Evolutionary conservation across 2,888 invertebrate species (phyloP).

Genomic region (Tridacna crocea): DNA sequence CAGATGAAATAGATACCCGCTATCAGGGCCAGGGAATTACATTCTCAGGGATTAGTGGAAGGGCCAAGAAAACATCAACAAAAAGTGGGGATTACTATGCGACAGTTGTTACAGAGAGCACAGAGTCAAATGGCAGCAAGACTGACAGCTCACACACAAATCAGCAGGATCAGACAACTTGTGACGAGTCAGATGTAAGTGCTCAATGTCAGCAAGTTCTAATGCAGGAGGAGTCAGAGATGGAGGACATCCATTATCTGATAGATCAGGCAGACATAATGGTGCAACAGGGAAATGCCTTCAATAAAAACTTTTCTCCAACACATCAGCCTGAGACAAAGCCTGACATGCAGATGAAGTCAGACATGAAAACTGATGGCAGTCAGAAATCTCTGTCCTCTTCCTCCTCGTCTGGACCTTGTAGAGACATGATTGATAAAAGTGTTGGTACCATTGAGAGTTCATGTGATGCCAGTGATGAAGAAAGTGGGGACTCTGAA

Average conservation of each 20-base stretch:
- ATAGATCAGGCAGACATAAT: constrained; percentile 77
- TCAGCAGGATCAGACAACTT: constrained; percentile 39
- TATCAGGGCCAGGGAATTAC: constrained; percentile 60
- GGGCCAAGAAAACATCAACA: constrained; percentile 44
- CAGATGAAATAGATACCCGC: constrained; percentile 79
- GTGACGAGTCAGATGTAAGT: constrained; percentile 55
- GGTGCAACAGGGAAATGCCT: constrained; percentile 65
- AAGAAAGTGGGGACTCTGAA: constrained; percentile 73
- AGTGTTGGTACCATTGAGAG: constrained; percentile 68
- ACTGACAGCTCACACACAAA: constrained; percentile 26
- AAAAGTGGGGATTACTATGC: constrained; percentile 56
- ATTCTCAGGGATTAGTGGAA: constrained; percentile 58
- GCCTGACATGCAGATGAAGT: constrained; percentile 4
- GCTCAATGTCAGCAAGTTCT: constrained; percentile 52
- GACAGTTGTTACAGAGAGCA: constrained; percentile 59
- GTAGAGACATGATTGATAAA: constrained; percentile 55
- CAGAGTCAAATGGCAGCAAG: constrained; percentile 63
- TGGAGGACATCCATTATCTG: constrained; percentile 72
- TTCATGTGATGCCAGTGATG: constrained; percentile 79
- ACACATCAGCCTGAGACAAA: constrained; percentile 33
- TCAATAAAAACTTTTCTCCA: constrained; percentile 48
- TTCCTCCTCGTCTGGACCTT: constrained; percentile 42
- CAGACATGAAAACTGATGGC: constrained; percentile 52
- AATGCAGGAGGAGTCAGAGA: constrained; percentile 57
- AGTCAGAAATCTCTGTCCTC: constrained; percentile 53